Evolutionary conservation across 23 tunicate genomes (phyloP).

Genomic region (Ciona savignyi): DNA sequence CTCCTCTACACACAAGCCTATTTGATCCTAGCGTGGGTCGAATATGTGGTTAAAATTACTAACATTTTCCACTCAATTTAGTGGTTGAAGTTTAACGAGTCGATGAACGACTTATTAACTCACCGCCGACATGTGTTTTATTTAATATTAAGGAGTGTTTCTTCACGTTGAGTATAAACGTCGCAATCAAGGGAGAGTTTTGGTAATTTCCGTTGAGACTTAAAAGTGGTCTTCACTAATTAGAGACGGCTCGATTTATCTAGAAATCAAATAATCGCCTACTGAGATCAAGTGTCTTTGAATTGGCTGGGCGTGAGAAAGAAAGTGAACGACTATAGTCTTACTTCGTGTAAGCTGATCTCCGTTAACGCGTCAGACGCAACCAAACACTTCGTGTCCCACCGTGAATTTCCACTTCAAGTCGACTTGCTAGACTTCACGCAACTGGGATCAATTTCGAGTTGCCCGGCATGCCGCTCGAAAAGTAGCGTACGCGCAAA

Average conservation of each 20-base stretch:
- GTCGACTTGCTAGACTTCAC: not conserved
- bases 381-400: not conserved
- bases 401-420: not conserved
- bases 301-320: not conserved
- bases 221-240: not conserved
- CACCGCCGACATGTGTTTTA: not conserved
- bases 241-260: not conserved
- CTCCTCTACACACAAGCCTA: not conserved
- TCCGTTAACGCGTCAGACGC: not conserved
- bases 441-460: not conserved
- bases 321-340: not conserved
- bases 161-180: not conserved
- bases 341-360: not conserved
- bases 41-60: not conserved
- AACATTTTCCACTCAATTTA: not conserved
- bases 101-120: too few relatives aligned
- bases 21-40: not conserved
- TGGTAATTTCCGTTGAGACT: not conserved
- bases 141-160: not conserved
- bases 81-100: not conserved
- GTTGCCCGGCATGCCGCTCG: not conserved
- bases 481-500: too few relatives aligned
- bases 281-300: not conserved
- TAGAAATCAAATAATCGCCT: not conserved
- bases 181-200: not conserved